A percentile compares a stretch with the other conserved stretches of the same genome.
These are phyloP conservation scores for Brienomyrus longianalis DNA, from an alignment of 2,113 vertebrate species.

Conservation along the genomic window DNA sequence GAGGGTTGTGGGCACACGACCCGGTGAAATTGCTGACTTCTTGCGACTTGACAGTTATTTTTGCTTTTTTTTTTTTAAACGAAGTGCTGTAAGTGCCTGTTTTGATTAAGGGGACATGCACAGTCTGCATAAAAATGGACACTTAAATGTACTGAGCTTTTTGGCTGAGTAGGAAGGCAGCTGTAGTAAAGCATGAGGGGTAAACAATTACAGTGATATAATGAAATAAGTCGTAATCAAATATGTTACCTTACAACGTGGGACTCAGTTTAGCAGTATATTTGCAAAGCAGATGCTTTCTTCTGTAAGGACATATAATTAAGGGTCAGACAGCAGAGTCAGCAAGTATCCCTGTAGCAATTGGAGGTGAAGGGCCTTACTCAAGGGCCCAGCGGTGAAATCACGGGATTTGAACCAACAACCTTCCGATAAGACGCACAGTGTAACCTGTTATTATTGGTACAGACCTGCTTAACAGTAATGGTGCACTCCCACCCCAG, in stretches of 20 bases:
- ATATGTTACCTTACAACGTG: background rate
- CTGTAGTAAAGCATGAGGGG: constrained; percentile 25
- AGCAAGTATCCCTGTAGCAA: background rate
- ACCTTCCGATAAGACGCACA: background rate
- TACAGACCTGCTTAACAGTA: background rate
- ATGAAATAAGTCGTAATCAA: background rate
- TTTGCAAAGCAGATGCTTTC: background rate
- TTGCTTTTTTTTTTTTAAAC: background rate
- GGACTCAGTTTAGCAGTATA: background rate
- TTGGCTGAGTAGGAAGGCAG: background rate
- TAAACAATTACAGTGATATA: background rate
- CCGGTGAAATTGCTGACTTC: background rate
- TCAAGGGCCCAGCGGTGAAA: background rate
- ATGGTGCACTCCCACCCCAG: background rate
- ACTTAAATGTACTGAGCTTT: background rate
- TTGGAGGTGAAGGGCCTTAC: background rate
- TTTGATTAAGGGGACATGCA: background rate
- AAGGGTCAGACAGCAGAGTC: background rate
- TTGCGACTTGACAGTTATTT: background rate
- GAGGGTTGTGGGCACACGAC: constrained; percentile 5
- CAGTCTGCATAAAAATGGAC: constrained; percentile 4
- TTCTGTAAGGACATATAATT: background rate
- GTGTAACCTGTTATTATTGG: background rate
- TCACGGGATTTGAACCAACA: background rate
- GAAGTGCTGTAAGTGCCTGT: background rate